Conservation (phyloP, 2,113 vertebrate genomes). For the Aythya baeri region DNA sequence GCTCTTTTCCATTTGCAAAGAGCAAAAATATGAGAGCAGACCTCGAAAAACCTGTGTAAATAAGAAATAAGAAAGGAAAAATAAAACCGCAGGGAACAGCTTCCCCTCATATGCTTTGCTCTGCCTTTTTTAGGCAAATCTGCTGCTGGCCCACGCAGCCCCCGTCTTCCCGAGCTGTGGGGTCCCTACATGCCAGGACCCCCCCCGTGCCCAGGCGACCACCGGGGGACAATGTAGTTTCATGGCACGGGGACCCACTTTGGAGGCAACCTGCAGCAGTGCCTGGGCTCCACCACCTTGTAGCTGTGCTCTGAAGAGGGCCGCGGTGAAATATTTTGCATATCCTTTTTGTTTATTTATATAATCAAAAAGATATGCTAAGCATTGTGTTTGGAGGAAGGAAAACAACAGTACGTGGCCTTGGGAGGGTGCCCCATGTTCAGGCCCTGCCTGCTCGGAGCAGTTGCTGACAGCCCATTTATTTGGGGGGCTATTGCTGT, state of each 20-base stretch:
- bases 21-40: not conserved
- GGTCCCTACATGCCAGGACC: not conserved
- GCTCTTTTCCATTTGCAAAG: slow-evolving; percentile 34
- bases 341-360: not conserved
- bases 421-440: not conserved
- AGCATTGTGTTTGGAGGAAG: not conserved
- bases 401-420: not conserved
- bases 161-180: not conserved
- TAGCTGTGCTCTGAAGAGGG: not conserved
- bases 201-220: not conserved
- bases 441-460: not conserved
- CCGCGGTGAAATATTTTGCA: not conserved
- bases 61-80: slow-evolving; percentile 52
- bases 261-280: not conserved
- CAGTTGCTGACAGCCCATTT: not conserved
- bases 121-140: slow-evolving; percentile 57
- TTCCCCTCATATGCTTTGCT: not conserved
- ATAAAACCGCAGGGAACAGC: slow-evolving; percentile 18
- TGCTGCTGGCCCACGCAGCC: not conserved
- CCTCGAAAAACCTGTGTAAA: slow-evolving; percentile 49
- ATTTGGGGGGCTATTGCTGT: not conserved
- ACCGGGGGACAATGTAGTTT: not conserved
- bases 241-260: not conserved
- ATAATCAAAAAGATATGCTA: not conserved
- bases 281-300: not conserved